These are phyloP conservation scores for Recurvirostra avosetta DNA, from an alignment of 2,113 vertebrate genomes.

Conservation along the genomic window DNA sequence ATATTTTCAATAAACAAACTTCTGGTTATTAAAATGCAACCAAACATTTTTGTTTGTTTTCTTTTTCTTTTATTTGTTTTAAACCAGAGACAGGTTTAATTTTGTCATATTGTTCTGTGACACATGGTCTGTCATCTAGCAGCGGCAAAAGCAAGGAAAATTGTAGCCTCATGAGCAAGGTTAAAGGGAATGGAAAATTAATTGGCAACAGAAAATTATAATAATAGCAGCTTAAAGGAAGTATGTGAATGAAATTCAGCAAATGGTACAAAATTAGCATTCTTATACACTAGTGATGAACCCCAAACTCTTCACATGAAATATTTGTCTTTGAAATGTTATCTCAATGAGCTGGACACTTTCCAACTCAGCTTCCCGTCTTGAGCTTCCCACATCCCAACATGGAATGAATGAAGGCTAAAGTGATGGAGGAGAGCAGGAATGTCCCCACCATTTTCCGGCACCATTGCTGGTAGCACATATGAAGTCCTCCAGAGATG, in stretches of 20 bases:
- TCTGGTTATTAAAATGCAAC: background rate
- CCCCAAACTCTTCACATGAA: background rate
- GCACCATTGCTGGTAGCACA: fast-evolving
- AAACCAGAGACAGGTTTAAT: conserved; percentile 11
- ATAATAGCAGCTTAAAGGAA: conserved; percentile 1
- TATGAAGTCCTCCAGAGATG: fast-evolving
- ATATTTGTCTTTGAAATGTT: background rate
- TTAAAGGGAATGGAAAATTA: conserved; percentile 31
- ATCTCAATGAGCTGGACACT: background rate
- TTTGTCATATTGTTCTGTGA: conserved; percentile 40
- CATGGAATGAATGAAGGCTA: background rate
- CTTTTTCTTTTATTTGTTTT: background rate
- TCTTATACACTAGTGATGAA: background rate
- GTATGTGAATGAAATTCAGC: background rate
- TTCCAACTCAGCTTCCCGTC: background rate
- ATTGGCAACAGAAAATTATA: conserved; percentile 36
- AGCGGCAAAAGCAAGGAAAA: background rate
- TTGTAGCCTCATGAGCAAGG: background rate
- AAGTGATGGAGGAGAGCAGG: background rate
- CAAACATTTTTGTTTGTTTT: background rate
- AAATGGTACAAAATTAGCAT: background rate
- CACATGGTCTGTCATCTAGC: conserved; percentile 5
- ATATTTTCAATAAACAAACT: conserved; percentile 22
- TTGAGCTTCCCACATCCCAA: background rate
- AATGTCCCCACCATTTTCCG: background rate